Evolutionary conservation across 2,888 invertebrate species (phyloP).

Genomic region (Hoplodrina blanda): DNA sequence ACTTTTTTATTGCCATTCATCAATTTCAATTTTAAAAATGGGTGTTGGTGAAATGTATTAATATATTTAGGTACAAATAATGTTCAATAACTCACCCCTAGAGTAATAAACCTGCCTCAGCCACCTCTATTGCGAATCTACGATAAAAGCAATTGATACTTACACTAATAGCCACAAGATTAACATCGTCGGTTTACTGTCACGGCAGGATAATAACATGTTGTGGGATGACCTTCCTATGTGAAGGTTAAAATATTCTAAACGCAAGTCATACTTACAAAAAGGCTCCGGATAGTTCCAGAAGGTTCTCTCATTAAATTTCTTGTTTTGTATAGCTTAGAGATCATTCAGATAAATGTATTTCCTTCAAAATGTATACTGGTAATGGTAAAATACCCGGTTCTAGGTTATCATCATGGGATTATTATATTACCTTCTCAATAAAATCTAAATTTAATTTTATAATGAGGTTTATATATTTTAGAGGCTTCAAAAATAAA

Average conservation of each 20-base stretch:
- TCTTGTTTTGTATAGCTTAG: background rate
- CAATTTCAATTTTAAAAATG: background rate
- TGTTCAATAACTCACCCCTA: conserved; percentile 18
- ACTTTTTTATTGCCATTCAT: background rate
- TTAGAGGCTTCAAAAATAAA: conserved; percentile 3
- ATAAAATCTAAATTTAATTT: conserved; percentile 29
- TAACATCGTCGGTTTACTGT: conserved; percentile 7
- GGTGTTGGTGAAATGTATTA: background rate
- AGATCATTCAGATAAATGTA: background rate
- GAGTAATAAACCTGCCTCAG: conserved; percentile 1
- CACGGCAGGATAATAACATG: conserved; percentile 29
- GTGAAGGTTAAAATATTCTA: conserved; percentile 51
- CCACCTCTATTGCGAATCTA: conserved; percentile 13
- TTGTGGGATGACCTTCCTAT: conserved; percentile 43
- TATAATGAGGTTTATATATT: background rate
- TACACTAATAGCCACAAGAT: conserved; percentile 7
- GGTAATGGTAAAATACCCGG: conserved; percentile 24
- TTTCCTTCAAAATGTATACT: conserved; percentile 16
- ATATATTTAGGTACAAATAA: background rate
- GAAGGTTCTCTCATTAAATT: conserved; percentile 10
- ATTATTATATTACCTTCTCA: conserved; percentile 10
- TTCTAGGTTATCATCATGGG: conserved; percentile 49
- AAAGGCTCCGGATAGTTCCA: conserved; percentile 12
- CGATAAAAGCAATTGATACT: conserved; percentile 1
- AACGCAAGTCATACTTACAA: conserved; percentile 53